phyloP scores from a whole-genome alignment of 2,888 invertebrate species.

The Hecatera dysodea region DNA sequence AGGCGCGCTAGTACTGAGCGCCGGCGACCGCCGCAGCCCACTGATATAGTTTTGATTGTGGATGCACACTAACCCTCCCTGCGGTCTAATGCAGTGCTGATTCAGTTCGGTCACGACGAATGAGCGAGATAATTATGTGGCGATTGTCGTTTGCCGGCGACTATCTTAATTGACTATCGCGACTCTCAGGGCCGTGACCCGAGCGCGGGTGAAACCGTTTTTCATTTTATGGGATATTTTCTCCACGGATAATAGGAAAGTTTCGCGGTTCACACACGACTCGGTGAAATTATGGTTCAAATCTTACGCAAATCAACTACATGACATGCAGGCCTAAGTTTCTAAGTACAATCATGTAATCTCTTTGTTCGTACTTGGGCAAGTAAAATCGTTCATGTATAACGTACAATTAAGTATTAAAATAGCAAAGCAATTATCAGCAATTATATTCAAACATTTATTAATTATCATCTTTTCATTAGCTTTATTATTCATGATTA shows the following conservation, averaged over 20 bases:
- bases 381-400: conserved; percentile 36
- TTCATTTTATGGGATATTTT: conserved; percentile 86
- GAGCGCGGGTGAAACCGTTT: conserved; percentile 87
- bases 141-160: conserved; percentile 84
- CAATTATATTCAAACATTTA: conserved; percentile 28
- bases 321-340: conserved; percentile 47
- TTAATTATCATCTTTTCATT: conserved; percentile 18
- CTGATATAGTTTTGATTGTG: conserved; percentile 90
- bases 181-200: conserved; percentile 87
- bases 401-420: conserved; percentile 35
- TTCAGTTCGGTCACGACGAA: conserved; percentile 89
- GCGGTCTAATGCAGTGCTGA: conserved; percentile 87
- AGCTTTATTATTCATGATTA: conserved; percentile 18
- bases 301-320: conserved; percentile 66
- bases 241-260: conserved; percentile 81
- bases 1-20: conserved; percentile 86
- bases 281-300: conserved; percentile 63
- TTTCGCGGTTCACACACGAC: conserved; percentile 74
- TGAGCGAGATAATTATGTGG: conserved; percentile 88
- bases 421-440: conserved; percentile 40
- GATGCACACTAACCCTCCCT: conserved; percentile 88
- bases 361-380: conserved; percentile 36
- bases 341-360: conserved; percentile 47
- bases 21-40: conserved; percentile 75
- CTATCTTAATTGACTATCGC: conserved; percentile 89